phyloP scores from a whole-genome alignment of 2,797 vertebrate species.

The Macropus fuliginosus region DNA sequence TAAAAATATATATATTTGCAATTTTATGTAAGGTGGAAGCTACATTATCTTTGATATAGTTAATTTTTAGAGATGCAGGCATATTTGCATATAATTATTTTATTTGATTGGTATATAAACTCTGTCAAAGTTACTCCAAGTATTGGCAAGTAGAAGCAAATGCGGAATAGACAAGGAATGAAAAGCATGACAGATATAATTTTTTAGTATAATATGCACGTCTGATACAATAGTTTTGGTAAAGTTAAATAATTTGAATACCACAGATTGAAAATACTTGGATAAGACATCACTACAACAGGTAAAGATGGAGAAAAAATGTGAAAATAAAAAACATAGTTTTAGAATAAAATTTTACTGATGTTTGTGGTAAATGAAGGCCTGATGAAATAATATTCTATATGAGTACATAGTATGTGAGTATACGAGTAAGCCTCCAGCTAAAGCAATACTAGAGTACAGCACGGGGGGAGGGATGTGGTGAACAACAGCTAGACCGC shows the following conservation, averaged over 20 bases:
- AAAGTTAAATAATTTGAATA: background rate
- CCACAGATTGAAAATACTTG: background rate
- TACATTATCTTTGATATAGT: background rate
- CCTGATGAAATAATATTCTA: background rate
- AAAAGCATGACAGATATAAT: background rate
- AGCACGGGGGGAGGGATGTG: background rate
- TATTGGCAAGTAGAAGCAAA: background rate
- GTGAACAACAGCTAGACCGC: background rate
- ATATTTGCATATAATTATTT: background rate
- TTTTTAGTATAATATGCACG: too few relatives aligned
- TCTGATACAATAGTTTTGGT: background rate
- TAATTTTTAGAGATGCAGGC: background rate
- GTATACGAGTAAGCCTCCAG: background rate
- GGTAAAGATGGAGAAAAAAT: conserved; percentile 24
- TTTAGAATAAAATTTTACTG: conserved; percentile 1
- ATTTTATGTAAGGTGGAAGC: conserved; percentile 7
- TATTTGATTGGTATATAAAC: background rate
- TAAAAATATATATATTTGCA: background rate
- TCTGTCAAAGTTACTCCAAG: background rate
- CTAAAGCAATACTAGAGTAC: background rate
- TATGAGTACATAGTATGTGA: too few relatives aligned
- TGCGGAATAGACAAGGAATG: background rate
- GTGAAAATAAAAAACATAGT: background rate
- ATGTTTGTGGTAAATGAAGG: background rate
- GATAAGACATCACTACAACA: background rate